Evolutionary conservation across 2,888 invertebrate genomes (phyloP).

Genomic region (Patella caerulea): DNA sequence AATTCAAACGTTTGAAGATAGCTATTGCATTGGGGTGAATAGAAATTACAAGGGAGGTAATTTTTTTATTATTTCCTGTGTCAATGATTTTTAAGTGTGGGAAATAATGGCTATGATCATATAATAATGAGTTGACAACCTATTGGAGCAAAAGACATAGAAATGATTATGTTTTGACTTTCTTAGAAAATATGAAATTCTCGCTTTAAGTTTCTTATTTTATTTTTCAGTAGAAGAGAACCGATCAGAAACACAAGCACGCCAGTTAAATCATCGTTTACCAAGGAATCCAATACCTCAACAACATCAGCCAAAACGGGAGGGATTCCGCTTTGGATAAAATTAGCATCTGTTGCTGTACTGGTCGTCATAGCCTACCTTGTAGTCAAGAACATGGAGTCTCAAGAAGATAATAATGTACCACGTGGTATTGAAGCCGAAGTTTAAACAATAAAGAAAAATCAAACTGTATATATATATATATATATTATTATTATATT

Average conservation of each 20-base stretch:
- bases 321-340: slow-evolving; percentile 50
- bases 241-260: neutral
- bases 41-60: too few species aligned
- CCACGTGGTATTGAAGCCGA: slow-evolving; percentile 40
- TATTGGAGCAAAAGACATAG: neutral
- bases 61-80: too few species aligned
- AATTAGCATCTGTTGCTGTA: slow-evolving; percentile 41
- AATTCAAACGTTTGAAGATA: too few species aligned
- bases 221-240: neutral
- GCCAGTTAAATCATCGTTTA: neutral
- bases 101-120: neutral
- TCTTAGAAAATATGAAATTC: neutral
- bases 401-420: slow-evolving; percentile 46
- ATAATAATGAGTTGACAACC: neutral
- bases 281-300: neutral
- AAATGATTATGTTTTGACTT: neutral
- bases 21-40: too few species aligned
- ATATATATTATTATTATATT: too few species aligned
- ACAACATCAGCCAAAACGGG: slow-evolving; percentile 23
- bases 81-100: neutral
- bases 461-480: too few species aligned
- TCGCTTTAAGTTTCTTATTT: neutral
- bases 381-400: slow-evolving; percentile 58
- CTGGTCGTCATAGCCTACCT: slow-evolving; percentile 52
- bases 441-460: neutral